A percentile compares a stretch with the other conserved stretches of the same genome.
Conservation (phyloP, 2,888 invertebrate genomes). For the Apotomis betuletana region DNA sequence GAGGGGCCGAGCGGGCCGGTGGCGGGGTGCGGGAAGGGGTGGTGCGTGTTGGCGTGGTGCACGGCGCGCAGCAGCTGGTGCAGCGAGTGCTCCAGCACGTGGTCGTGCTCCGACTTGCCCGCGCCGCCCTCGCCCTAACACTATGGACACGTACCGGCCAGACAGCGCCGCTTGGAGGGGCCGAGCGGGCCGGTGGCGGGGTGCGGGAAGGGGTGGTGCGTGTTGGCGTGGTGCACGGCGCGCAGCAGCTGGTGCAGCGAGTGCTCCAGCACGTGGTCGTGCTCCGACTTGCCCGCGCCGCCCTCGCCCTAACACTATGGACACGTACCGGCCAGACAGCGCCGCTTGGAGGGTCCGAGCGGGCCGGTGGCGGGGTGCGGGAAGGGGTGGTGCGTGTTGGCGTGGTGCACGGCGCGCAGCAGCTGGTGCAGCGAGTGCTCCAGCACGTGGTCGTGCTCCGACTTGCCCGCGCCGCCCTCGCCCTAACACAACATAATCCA, state of each 20-base stretch:
- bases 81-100: slow-evolving; percentile 97
- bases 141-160: slow-evolving; percentile 86
- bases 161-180: slow-evolving; percentile 94
- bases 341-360: slow-evolving; percentile 94
- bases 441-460: slow-evolving; percentile 97
- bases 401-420: slow-evolving; percentile 94
- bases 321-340: slow-evolving; percentile 90
- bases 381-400: slow-evolving; percentile 96
- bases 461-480: slow-evolving; percentile 70
- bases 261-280: slow-evolving; percentile 98
- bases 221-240: slow-evolving; percentile 95
- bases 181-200: slow-evolving; percentile 97
- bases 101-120: slow-evolving; percentile 92
- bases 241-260: slow-evolving; percentile 96
- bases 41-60: slow-evolving; percentile 95
- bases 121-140: slow-evolving; percentile 62
- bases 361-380: slow-evolving; percentile 98
- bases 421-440: slow-evolving; percentile 98
- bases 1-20: slow-evolving; percentile 97
- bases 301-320: slow-evolving; percentile 56
- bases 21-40: slow-evolving; percentile 97
- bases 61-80: slow-evolving; percentile 96
- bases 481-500: slow-evolving; percentile 55
- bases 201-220: slow-evolving; percentile 97
- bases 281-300: slow-evolving; percentile 85